Evolutionary conservation across 2,797 vertebrate genomes (phyloP), one percentile per base, ranked within the genome.

Genomic region (Cottoperca gobio): DNA sequence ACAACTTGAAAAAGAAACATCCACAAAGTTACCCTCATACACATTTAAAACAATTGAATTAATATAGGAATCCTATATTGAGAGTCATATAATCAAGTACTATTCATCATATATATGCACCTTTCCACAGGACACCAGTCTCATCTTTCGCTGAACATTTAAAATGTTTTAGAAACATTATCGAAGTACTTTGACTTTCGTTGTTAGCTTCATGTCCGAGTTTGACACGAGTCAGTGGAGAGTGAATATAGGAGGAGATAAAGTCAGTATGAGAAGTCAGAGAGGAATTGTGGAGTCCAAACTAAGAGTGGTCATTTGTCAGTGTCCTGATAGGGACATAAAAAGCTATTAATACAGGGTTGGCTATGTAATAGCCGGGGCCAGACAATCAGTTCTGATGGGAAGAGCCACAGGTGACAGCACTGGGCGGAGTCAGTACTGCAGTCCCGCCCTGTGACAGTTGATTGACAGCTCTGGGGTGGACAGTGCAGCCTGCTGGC

Each of bases 401-500:
- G 78, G 82, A 90, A 79, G 88, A 86, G 67, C 64, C 88, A 91
- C 85, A 88, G 82, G 76, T 87, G 79, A 76, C 70, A 71, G 83
- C 76, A 80, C 79, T 92, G 92, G 89, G 88, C 10, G 55, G 86
- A 91, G 89, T 88, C 91, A 91, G 90, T 79, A 67, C 78, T 54
- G 24, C 81, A 87, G 81, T 86, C 85, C 78, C 5, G 72, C 85
- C 89, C 89, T 81, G 12, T 82, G 81, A 77, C 78, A 66, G 79
- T 78, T 76, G 87, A 90, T 69, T 73, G 87, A 90, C 85, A 88
- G 90, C 87, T 91, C 66, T 83, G 89, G 85, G 94, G 90, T 60
- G 87, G 91, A 83, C 90, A 92, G 63, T 91, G 94, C 90, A 90
- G 93, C 74, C 79, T 88, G 89, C 89, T 86, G 66, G 88, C 83